phyloP scores from a whole-genome alignment of 64 coral and sea anemone species.

The Cladopsammia gracilis region DNA sequence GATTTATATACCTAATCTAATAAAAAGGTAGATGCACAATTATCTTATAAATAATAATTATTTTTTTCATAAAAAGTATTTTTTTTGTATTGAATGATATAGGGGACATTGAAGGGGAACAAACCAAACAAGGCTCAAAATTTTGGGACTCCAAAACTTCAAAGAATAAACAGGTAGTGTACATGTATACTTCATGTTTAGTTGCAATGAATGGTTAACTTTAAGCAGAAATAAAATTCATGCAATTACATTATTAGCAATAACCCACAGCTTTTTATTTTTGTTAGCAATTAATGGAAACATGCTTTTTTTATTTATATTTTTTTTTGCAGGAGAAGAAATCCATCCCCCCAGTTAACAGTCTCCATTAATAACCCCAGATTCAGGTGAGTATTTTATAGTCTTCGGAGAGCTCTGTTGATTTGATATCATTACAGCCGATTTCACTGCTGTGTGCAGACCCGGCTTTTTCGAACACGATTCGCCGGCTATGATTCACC shows the following conservation, averaged over 20 bases:
- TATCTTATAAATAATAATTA: no score
- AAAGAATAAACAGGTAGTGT: neutral
- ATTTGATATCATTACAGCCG: no score
- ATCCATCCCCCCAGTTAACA: neutral
- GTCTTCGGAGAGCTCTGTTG: no score
- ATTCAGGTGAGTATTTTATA: neutral
- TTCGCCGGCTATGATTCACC: no score
- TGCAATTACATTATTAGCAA: no score
- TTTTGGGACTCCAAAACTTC: neutral
- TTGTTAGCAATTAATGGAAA: neutral
- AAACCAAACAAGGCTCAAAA: conserved; percentile 4
- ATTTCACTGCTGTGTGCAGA: no score
- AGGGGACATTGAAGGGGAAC: neutral
- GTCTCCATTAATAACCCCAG: conserved; percentile 36
- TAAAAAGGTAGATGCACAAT: no score
- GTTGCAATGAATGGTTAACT: no score
- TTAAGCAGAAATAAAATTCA: no score
- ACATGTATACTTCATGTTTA: neutral
- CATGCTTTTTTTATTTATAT: neutral
- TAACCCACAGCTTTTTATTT: neutral
- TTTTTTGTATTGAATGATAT: neutral
- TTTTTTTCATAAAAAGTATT: neutral
- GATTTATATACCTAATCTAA: no score
- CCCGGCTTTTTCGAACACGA: no score
- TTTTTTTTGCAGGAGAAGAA: conserved; percentile 1